phyloP scores from a whole-genome alignment of 1,140 invertebrate genomes.

The Ceratosolen fusciceps region DNA sequence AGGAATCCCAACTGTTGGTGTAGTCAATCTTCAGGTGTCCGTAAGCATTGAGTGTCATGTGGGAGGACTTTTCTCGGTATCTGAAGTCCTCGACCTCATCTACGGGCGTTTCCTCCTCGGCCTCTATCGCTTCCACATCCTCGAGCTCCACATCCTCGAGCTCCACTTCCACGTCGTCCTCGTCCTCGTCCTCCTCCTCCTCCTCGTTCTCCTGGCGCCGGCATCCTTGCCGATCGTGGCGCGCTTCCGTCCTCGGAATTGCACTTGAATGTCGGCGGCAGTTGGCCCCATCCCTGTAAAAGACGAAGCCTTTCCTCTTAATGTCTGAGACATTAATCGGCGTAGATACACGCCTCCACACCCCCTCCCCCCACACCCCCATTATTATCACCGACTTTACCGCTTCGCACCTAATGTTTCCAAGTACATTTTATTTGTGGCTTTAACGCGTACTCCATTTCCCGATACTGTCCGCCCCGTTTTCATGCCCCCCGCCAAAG shows the following conservation, averaged over 20 bases:
- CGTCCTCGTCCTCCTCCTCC: not conserved
- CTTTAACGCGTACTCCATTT: too few species aligned
- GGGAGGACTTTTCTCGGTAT: conserved; percentile 30
- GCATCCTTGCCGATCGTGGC: not conserved
- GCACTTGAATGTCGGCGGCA: conserved; percentile 52
- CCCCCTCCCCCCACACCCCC: too few species aligned
- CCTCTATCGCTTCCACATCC: not conserved
- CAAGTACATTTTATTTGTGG: too few species aligned
- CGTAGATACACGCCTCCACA: too few species aligned
- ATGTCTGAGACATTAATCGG: not conserved
- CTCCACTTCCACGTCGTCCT: conserved; percentile 52
- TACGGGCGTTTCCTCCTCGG: conserved; percentile 52
- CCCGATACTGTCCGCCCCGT: too few species aligned
- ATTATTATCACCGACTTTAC: too few species aligned
- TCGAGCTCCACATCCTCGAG: conserved; percentile 41
- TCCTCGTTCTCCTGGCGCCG: not conserved
- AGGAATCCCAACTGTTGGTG: conserved; percentile 80
- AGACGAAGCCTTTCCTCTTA: not conserved
- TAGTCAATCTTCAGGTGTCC: conserved; percentile 84
- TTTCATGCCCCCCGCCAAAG: too few species aligned
- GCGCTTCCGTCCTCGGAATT: conserved; percentile 45
- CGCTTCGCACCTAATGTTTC: too few species aligned
- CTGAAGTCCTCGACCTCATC: conserved; percentile 47
- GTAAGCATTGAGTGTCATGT: conserved; percentile 77
- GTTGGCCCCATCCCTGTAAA: conserved; percentile 55